phyloP scores from a whole-genome alignment of 2,797 vertebrate species.

The Sus cebifrons region DNA sequence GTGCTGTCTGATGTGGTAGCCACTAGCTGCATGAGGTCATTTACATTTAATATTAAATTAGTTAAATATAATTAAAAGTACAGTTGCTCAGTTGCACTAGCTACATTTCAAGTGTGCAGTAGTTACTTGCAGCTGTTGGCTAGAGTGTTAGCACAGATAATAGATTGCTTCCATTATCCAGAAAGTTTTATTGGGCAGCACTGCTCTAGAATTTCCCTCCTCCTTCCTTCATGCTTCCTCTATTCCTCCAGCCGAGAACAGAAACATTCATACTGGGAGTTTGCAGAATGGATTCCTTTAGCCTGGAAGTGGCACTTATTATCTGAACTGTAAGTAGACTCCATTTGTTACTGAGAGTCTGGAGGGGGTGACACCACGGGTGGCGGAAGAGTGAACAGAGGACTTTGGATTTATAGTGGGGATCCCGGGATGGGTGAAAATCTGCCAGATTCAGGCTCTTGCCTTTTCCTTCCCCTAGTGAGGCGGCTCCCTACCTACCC shows the following conservation, averaged over 20 bases:
- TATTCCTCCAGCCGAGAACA: conserved; percentile 92
- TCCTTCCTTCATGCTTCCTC: conserved; percentile 29
- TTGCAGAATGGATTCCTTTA: conserved; percentile 95
- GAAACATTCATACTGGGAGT: conserved; percentile 94
- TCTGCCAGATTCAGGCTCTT: not conserved
- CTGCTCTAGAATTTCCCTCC: not conserved
- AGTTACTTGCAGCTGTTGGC: not conserved
- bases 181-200: not conserved
- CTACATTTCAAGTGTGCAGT: not conserved
- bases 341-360: too few species aligned
- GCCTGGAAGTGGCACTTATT: conserved; percentile 92
- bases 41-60: not conserved
- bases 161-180: not conserved
- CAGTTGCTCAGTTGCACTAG: conserved; percentile 10
- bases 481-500: conserved; percentile 94
- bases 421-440: not conserved
- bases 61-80: conserved; percentile 20
- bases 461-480: conserved; percentile 88
- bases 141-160: not conserved
- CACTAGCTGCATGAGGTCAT: not conserved
- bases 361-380: not conserved
- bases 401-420: fast-evolving
- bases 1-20: not conserved
- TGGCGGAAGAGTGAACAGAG: not conserved
- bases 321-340: conserved; percentile 91